Base-by-base conservation (phyloP, 2,797 vertebrate genomes). In the Bovichtus diacanthus region DNA sequence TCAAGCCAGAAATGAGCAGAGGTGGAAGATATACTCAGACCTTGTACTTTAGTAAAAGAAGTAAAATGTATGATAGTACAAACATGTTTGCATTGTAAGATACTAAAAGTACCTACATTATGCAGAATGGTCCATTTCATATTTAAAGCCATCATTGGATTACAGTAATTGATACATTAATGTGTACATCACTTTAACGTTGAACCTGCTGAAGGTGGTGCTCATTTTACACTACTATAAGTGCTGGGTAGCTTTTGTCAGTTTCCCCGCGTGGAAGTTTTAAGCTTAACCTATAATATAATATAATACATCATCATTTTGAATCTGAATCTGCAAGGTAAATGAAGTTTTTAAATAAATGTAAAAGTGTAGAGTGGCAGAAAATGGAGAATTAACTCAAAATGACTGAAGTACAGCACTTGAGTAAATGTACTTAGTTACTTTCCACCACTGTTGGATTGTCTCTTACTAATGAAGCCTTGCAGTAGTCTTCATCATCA, bases 401-500 rank as follows among this genome's bases (percentile, higher is more conserved):
- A 38, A 59, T 10, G 51, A 51, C 6, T 27, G 7, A 15, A 60
- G 15, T 41, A 27, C 9, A 60, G 38, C 49, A 15, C 12, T 64
- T 16, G 21, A 19, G 15, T 65, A 13, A 39, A 25, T 65, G 23
- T 39, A 31, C 9, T 19, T 29, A 13, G 21, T 9, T 43, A 43
- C 9, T 54, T 67, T 41, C 49, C 36, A 39, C 10, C 10, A 29
- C 21, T 27, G 50, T 47, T 70, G 41, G 65, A 61, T 25, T 39
- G 50, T 21, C 27, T 63, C 18, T 43, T 74, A 80, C 50, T 56
- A 44, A 73, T 62, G 80, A 54, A 68, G 68, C 61, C 31, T 44
- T 59, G 54, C 62, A 84, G 72, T 69, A 61, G 75, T 84, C 54
- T 68, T 76, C 78, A 82, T 85, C 85, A 88, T 74, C 72, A 58